Percentiles rank a stretch among this genome's conserved stretches.
Conservation (phyloP, 2,888 invertebrate genomes). For the Eupithecia subfuscata region DNA sequence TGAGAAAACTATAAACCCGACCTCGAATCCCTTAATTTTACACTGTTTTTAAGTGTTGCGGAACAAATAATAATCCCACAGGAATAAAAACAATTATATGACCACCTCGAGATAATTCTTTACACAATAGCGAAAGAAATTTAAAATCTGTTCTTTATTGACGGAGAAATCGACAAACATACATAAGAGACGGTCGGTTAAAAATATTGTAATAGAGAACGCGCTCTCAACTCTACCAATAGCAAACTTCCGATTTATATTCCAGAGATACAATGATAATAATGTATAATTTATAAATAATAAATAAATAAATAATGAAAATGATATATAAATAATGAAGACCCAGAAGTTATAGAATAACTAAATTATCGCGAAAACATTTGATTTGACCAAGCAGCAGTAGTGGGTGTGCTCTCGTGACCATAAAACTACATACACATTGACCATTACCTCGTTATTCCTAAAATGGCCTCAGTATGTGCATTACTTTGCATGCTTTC, state of each 20-base stretch:
- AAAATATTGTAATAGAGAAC: background rate
- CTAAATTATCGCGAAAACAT: background rate
- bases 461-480: conserved; percentile 37
- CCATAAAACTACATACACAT: conserved; percentile 48
- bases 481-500: conserved; percentile 21
- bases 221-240: background rate
- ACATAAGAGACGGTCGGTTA: background rate
- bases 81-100: too few relatives aligned
- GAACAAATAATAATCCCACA: too few relatives aligned
- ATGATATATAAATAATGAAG: background rate
- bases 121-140: too few relatives aligned
- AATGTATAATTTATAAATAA: too few relatives aligned
- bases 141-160: too few relatives aligned
- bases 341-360: background rate
- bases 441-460: conserved; percentile 37
- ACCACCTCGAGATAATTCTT: too few relatives aligned
- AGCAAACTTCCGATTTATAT: background rate
- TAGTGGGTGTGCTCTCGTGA: conserved; percentile 44
- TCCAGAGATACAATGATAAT: background rate
- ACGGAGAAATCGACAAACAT: too few relatives aligned
- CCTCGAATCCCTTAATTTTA: too few relatives aligned
- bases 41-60: too few relatives aligned
- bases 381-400: conserved; percentile 7
- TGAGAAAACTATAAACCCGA: too few relatives aligned
- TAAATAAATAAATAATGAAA: too few relatives aligned